Percentiles rank a stretch among this genome's conserved stretches.
Conservation (phyloP, 2,113 vertebrate genomes). For the Microtus montanus region DNA sequence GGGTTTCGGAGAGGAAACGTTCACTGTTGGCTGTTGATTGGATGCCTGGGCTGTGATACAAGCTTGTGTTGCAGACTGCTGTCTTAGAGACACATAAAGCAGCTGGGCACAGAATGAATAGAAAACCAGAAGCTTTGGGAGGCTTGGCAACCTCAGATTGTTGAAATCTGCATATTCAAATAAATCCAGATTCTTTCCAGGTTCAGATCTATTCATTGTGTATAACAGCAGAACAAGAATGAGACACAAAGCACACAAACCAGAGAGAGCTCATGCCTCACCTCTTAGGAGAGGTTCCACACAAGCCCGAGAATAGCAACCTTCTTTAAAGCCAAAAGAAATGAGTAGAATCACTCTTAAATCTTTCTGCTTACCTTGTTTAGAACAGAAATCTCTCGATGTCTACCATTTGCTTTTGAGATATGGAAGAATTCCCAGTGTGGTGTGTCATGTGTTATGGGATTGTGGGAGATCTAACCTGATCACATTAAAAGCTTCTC, state of each 20-base stretch:
- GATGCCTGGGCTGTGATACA: not conserved
- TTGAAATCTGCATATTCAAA: constrained; percentile 45
- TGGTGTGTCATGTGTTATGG: not conserved
- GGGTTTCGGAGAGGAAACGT: constrained; percentile 14
- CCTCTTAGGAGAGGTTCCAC: constrained; percentile 4
- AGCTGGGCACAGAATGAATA: not conserved
- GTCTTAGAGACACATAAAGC: constrained; percentile 54
- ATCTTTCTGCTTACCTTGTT: constrained; percentile 36
- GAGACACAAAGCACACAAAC: not conserved
- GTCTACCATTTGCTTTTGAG: not conserved
- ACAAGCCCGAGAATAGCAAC: not conserved
- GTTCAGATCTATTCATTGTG: not conserved
- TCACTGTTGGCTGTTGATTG: not conserved
- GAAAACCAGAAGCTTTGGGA: constrained; percentile 37
- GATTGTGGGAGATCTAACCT: not conserved
- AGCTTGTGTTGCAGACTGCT: not conserved
- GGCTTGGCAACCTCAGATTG: constrained; percentile 15
- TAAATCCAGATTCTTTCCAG: constrained; percentile 31
- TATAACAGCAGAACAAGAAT: not conserved
- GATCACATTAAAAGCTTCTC: not conserved
- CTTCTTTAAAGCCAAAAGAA: constrained; percentile 36
- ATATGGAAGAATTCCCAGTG: not conserved
- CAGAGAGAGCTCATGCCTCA: not conserved
- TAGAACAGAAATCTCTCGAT: constrained; percentile 13
- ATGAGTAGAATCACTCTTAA: constrained; percentile 23